Base-by-base conservation (phyloP, 2,888 invertebrate species). In the Hedychridium roseum region DNA sequence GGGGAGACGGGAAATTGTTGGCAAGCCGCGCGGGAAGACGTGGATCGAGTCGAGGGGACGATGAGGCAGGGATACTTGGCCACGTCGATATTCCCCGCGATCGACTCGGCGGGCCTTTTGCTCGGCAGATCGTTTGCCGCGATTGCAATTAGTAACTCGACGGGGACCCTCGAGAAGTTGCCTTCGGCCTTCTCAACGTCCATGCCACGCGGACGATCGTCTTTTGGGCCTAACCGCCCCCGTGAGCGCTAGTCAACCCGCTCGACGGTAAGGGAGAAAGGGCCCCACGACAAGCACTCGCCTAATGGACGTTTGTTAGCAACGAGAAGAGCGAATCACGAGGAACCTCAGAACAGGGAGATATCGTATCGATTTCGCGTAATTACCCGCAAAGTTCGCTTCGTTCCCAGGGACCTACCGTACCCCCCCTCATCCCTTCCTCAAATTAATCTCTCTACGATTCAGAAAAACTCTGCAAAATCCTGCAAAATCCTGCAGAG, bases 91-190 rank as follows among this genome's bases (percentile, higher is more conserved):
- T 14, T 28, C 14, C 28, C 27, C 28, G 28, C 28, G 40, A 60
- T 54, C 44, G 45, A 56, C 53, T 38, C 51, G n/a, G 46, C 48
- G 55, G 48, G 49, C 40, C 52, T 53, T 47, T 59, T 59, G 53
- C 46, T 60, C 55, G 46, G 57, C 56, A 66, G 70, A 72, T 72
- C 64, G 60, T 62, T 55, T 58, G 57, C 60, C 54, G 59, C 66
- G 71, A 72, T 72, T 70, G 72, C 72, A 73, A 73, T 73, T 71
- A 73, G 72, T 64, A 63, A 64, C 67, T 54, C 66, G 61, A 60
- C 71, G 65, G 68, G 63, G 55, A 57, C 64, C 60, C 54, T 61
- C 31, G 45, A 53, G 57, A 49, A 52, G 63, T 41, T 47, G 45
- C 50, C 38, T 40, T 48, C 39, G 46, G 23, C 30, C 30, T 17